Evolutionary conservation across 1,140 invertebrate species (phyloP).

Genomic region (Teleogryllus occipitalis): DNA sequence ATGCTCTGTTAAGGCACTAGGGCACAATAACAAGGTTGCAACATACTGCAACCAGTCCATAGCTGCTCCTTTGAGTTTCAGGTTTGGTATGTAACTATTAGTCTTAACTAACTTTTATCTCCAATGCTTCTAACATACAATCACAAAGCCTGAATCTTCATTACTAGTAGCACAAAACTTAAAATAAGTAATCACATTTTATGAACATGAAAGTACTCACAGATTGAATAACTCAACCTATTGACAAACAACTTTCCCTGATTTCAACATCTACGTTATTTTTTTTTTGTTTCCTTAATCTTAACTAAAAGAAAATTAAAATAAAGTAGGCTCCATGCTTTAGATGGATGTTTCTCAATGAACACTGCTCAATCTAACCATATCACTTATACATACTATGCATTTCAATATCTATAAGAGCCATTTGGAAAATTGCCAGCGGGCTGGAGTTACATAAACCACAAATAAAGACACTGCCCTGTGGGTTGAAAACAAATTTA

Average conservation of each 20-base stretch:
- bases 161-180: background rate
- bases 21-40: background rate
- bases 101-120: background rate
- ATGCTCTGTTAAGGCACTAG: slow-evolving; percentile 3
- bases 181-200: background rate
- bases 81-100: background rate
- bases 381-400: no score
- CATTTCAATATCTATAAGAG: no score
- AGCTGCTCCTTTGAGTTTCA: background rate
- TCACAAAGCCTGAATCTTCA: background rate
- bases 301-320: background rate
- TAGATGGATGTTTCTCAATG: no score
- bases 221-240: background rate
- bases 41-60: background rate
- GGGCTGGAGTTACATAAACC: no score
- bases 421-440: no score
- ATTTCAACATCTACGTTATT: background rate
- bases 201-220: background rate
- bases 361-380: no score
- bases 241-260: background rate
- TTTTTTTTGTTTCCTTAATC: background rate
- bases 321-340: background rate
- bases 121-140: slow-evolving; percentile 4
- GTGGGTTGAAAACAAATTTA: no score
- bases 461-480: no score